These are phyloP conservation scores for Luffia ferchaultella DNA, from an alignment of 2,888 invertebrate species.

Conservation along the genomic window DNA sequence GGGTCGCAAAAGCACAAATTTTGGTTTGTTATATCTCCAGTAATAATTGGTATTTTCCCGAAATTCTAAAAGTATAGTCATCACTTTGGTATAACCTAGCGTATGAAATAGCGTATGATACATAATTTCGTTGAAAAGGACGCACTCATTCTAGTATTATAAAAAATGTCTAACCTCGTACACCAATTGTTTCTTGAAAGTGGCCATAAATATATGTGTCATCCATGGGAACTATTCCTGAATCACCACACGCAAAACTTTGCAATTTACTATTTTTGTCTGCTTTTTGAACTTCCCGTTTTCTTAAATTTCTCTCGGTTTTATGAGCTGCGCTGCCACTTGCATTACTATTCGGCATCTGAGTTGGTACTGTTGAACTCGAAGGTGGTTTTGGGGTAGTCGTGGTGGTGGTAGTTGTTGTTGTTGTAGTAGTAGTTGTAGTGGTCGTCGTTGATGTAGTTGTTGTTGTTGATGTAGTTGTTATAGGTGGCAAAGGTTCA, in stretches of 20 bases:
- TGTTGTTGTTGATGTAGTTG: conserved; percentile 53
- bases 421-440: conserved; percentile 43
- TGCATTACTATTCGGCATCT: conserved; percentile 17
- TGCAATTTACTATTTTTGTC: neutral
- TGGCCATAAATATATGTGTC: conserved; percentile 76
- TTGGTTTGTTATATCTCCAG: too few species aligned
- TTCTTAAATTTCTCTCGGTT: conserved; percentile 26
- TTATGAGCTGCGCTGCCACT: conserved; percentile 22
- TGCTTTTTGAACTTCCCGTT: conserved; percentile 24
- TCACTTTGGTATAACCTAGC: too few species aligned
- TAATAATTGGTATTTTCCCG: too few species aligned
- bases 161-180: conserved; percentile 77
- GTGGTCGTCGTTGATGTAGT: conserved; percentile 50
- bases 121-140: too few species aligned
- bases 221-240: conserved; percentile 70
- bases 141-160: too few species aligned
- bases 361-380: conserved; percentile 22
- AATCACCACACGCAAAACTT: conserved; percentile 40
- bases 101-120: too few species aligned
- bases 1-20: too few species aligned
- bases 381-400: conserved; percentile 23
- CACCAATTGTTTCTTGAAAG: conserved; percentile 69
- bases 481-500: conserved; percentile 64
- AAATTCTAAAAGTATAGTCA: too few species aligned
- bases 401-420: conserved; percentile 30